Conservation (phyloP, 30 jellyfish, hydroid and myxozoan species). For the Mastigias papua region DNA sequence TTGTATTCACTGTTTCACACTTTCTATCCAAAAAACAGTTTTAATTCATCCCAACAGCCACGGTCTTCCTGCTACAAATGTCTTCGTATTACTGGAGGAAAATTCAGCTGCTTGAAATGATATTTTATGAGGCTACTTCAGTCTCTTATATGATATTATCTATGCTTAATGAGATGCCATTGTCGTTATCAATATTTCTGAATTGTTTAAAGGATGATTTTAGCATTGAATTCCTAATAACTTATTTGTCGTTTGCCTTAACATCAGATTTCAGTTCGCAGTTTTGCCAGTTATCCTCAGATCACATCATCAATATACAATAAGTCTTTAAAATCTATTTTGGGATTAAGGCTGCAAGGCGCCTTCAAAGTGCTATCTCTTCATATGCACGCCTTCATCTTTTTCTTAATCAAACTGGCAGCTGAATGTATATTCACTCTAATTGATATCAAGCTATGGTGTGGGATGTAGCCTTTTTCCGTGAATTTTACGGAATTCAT, state of each 20-base stretch:
- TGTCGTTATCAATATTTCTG: background rate
- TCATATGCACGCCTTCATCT: background rate
- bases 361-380: conserved; percentile 17
- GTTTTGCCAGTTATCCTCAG: background rate
- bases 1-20: no score
- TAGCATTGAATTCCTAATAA: background rate
- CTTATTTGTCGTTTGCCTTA: background rate
- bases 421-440: background rate
- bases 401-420: background rate
- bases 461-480: background rate
- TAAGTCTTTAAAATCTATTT: conserved; percentile 6
- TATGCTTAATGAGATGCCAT: background rate
- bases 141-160: background rate
- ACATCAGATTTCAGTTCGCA: conserved; percentile 1
- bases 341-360: background rate
- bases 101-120: background rate
- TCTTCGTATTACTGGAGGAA: background rate
- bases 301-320: conserved; percentile 9
- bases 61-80: no score
- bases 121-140: background rate
- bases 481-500: background rate
- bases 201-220: background rate
- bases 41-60: no score
- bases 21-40: no score
- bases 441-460: background rate